These are phyloP conservation scores for Sphenodon punctatus DNA, from an alignment of 2,797 vertebrate species.

Conservation along the genomic window DNA sequence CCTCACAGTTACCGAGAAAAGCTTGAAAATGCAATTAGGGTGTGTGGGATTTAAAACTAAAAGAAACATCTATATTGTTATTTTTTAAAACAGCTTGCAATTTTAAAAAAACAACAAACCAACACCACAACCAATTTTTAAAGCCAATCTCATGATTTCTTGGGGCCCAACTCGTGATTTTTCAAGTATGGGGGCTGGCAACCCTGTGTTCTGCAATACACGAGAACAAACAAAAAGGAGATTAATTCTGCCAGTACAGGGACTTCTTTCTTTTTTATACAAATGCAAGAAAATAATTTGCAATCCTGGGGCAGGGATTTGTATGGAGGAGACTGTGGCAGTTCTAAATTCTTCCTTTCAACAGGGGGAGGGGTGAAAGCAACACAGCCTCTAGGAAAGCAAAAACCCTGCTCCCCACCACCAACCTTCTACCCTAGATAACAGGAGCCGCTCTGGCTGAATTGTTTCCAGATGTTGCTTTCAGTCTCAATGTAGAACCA, in stretches of 20 bases:
- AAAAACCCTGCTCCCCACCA: conserved; percentile 34
- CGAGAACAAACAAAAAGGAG: not conserved
- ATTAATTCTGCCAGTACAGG: conserved; percentile 11
- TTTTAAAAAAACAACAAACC: no score
- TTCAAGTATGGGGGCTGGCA: no score
- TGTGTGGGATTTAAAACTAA: no score
- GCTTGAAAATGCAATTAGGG: no score
- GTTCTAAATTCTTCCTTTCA: conserved; percentile 37
- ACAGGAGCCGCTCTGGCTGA: conserved; percentile 56
- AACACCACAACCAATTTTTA: no score
- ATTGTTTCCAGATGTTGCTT: conserved; percentile 73
- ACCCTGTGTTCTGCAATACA: not conserved
- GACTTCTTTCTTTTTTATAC: not conserved
- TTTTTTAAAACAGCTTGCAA: no score
- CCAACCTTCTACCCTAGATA: conserved; percentile 42
- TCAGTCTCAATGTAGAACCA: conserved; percentile 10
- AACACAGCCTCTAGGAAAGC: conserved; percentile 37
- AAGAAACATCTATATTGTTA: no score
- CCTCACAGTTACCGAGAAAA: no score
- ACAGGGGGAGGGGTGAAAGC: conserved; percentile 11
- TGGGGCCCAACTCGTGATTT: no score
- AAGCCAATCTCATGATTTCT: no score
- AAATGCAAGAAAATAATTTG: not conserved
- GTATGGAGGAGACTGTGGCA: not conserved
- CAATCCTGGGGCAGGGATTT: not conserved